Conservation (phyloP, 2,888 invertebrate species). For the Smittia sp. region DNA sequence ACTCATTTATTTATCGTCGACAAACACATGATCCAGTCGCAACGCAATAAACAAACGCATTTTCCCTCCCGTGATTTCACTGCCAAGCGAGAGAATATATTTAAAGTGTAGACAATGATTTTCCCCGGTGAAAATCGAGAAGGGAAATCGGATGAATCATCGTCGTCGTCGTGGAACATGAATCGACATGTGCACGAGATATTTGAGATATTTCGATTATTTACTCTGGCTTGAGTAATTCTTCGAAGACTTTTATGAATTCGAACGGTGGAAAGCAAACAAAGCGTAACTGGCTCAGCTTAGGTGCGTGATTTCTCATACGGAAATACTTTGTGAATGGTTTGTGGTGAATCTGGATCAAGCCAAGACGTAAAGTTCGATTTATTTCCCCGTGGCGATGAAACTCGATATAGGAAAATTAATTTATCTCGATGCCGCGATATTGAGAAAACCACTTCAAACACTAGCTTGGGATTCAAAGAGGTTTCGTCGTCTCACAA, state of each 20-base stretch:
- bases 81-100: neutral
- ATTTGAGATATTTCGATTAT: neutral
- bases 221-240: constrained; percentile 2
- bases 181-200: constrained; percentile 15
- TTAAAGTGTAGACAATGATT: constrained; percentile 11
- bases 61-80: neutral
- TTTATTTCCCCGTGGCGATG: constrained; percentile 2
- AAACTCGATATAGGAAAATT: constrained; percentile 6
- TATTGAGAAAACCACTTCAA: constrained; percentile 30
- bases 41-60: constrained; percentile 40
- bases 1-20: constrained; percentile 13
- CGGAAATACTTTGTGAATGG: neutral
- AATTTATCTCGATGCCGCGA: constrained; percentile 7
- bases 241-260: neutral
- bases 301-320: neutral
- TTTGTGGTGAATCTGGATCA: neutral
- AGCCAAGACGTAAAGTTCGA: neutral
- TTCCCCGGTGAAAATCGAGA: constrained; percentile 15
- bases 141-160: constrained; percentile 24
- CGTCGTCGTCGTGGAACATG: neutral
- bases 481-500: neutral
- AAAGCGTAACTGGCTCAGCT: neutral
- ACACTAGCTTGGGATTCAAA: neutral
- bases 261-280: neutral
- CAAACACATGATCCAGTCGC: constrained; percentile 24